Base-by-base conservation (phyloP, 2,113 vertebrate species). In the Albula glossodonta region DNA sequence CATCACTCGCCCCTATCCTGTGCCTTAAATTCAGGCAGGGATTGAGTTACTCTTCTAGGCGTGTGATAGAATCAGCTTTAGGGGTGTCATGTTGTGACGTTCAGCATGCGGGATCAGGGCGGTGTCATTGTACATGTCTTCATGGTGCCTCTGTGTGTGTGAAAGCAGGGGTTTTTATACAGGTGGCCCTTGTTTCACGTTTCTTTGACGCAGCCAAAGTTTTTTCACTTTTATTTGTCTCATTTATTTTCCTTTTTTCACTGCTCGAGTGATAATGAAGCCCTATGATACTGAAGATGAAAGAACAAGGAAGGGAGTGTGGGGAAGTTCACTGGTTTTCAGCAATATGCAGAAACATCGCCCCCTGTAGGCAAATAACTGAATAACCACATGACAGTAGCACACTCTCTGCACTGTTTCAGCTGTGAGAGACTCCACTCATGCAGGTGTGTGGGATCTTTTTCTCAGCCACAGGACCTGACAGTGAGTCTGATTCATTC, bases 271-370 rank as follows among this genome's bases (percentile, higher is more conserved):
- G 79, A 56, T 82, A 57, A 86, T 86, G 84, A 88, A 90, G 82
- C 77, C 80, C 49, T 77, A 4, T 49, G 85, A 9, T 50, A 51
- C 81, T 70, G 82, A 74, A 56, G 70, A 41, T 60, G n/a, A 49
- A 41, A 84, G 25, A 66, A 86, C 86, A 85, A 85, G 80, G 84
- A 87, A 85, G 84, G 78, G 77, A 86, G 31, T 15, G 60, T 81
- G 81, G 82, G 88, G 86, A 77, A 86, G 86, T 74, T 41, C 15
- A 22, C 13, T 66, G n/a, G n/a, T 48, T 86, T 17, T 79, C 48
- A 60, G 79, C 60, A 83, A 66, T 85, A 66, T 91, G 87, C 81
- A 88, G 90, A 90, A 90, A 91, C 87, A 89, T 51, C 84, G 51
- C 91, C 89, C 89, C 88, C 88, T 89, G 78, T 89, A 89, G 90